Conservation (phyloP, 2,113 vertebrate species). For the Trochalopteron elliotii region DNA sequence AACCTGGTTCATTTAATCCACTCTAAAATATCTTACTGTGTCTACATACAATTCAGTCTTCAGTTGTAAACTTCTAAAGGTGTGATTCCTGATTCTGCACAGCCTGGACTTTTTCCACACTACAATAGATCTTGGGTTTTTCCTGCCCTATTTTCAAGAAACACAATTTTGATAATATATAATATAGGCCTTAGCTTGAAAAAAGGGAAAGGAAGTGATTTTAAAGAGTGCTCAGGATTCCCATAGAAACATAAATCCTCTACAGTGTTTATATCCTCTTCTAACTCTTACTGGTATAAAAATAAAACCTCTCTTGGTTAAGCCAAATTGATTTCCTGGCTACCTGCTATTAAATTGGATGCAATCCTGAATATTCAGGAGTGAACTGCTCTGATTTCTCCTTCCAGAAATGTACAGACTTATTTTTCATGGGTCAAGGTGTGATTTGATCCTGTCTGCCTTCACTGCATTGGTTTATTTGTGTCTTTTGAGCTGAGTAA, state of each 20-base stretch:
- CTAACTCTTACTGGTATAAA: constrained; percentile 2
- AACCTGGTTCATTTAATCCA: constrained; percentile 36
- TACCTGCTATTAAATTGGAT: constrained; percentile 22
- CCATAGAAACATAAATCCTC: constrained; percentile 21
- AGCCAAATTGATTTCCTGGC: neutral
- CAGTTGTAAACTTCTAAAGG: neutral
- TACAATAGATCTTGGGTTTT: neutral
- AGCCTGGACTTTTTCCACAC: neutral
- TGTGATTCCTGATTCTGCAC: neutral
- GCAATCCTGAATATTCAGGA: neutral
- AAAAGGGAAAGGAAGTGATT: constrained; percentile 18
- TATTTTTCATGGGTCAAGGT: neutral
- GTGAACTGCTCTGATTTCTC: neutral
- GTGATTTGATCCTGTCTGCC: neutral
- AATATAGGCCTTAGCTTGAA: neutral
- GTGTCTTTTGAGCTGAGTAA: neutral
- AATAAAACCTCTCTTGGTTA: neutral
- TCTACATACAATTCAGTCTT: neutral
- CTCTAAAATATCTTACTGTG: neutral
- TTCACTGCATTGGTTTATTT: neutral
- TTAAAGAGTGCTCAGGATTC: constrained; percentile 24
- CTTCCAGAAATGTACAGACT: neutral
- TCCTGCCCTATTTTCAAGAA: constrained; percentile 1
- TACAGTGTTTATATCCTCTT: constrained; percentile 16
- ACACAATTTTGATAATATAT: neutral